phyloP scores from a whole-genome alignment of 2,113 vertebrate species.

The Ciconia boyciana region DNA sequence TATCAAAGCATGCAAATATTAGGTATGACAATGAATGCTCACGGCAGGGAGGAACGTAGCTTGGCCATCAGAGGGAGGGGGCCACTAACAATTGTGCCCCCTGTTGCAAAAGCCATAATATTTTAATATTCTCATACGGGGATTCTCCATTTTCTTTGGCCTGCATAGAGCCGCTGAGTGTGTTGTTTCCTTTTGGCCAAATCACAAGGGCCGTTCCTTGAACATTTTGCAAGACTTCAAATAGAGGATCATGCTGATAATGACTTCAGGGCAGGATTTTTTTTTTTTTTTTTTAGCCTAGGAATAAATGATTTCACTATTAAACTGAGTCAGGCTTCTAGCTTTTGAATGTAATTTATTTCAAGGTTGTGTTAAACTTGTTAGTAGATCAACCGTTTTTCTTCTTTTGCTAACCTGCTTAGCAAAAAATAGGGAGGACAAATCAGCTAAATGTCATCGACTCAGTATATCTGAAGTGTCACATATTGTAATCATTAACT shows the following conservation, averaged over 20 bases:
- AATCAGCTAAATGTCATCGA: neutral
- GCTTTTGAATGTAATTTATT: conserved; percentile 52
- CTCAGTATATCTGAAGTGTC: neutral
- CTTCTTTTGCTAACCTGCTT: neutral
- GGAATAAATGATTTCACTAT: conserved; percentile 62
- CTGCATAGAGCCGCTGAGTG: neutral
- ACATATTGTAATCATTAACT: neutral
- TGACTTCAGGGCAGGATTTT: conserved; percentile 69
- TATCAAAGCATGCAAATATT: conserved; percentile 74
- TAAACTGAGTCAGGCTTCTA: conserved; percentile 28
- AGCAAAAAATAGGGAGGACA: neutral
- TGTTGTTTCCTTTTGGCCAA: conserved; percentile 59
- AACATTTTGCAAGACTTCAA: conserved; percentile 68
- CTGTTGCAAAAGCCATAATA: conserved; percentile 63
- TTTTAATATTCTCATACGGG: conserved; percentile 69
- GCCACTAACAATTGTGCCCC: conserved; percentile 37
- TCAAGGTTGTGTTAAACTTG: conserved; percentile 56
- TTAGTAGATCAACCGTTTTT: conserved; percentile 30
- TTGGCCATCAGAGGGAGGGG: conserved; percentile 42
- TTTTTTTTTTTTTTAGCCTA: conserved; percentile 25
- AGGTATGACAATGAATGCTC: conserved; percentile 56
- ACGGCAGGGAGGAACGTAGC: conserved; percentile 39
- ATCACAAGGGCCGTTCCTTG: conserved; percentile 45
- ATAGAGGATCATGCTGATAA: conserved; percentile 67
- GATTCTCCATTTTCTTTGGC: conserved; percentile 41